Percentiles rank a stretch among this genome's conserved stretches.
Conservation (phyloP, 1,140 invertebrate genomes). For the Trichomalopsis sarcophagae region DNA sequence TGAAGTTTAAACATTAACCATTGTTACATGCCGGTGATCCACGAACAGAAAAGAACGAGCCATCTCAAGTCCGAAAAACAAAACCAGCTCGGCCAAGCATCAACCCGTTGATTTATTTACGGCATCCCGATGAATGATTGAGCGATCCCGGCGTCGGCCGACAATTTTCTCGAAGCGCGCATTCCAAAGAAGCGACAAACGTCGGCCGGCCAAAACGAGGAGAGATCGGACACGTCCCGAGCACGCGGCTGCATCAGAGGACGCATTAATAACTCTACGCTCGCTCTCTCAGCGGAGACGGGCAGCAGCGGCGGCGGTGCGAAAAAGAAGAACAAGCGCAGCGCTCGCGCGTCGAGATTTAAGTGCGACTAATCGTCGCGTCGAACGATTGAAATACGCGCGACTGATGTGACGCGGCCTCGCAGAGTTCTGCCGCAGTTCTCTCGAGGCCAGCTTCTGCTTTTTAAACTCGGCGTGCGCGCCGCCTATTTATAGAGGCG, state of each 20-base stretch:
- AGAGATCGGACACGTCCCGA: neutral
- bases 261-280: neutral
- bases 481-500: neutral
- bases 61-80: too few relatives aligned
- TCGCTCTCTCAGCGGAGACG: neutral
- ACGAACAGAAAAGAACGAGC: too few relatives aligned
- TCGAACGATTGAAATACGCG: constrained; percentile 1
- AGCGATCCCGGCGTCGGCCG: neutral
- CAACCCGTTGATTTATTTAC: neutral
- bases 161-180: neutral
- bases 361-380: neutral
- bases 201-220: neutral
- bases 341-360: neutral
- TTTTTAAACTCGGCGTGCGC: neutral
- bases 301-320: neutral
- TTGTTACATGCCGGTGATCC: too few relatives aligned
- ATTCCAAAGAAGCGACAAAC: neutral
- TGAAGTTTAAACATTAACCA: too few relatives aligned
- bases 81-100: neutral
- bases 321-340: neutral
- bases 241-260: neutral
- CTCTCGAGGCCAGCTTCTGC: neutral
- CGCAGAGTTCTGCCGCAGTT: too few relatives aligned
- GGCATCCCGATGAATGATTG: neutral
- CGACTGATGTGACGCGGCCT: neutral